Evolutionary conservation across 1,140 invertebrate species (phyloP).

Genomic region (Medauroidea extradentata): DNA sequence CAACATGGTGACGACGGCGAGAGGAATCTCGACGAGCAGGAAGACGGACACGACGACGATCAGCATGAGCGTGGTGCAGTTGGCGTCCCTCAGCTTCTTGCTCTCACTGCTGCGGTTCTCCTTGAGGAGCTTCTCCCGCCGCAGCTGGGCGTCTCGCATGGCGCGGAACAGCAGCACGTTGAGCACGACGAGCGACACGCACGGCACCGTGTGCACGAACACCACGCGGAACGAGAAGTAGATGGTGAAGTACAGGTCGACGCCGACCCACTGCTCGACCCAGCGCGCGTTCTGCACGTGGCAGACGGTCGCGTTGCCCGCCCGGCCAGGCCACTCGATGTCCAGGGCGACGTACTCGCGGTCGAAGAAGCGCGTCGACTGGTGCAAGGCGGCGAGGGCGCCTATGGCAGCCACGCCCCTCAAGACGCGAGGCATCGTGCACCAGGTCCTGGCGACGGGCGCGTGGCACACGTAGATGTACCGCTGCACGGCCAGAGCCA

Average conservation of each 20-base stretch:
- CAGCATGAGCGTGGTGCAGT: constrained; percentile 91
- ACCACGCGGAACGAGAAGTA: constrained; percentile 85
- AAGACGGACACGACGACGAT: constrained; percentile 94
- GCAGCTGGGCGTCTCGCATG: constrained; percentile 73
- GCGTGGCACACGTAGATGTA: constrained; percentile 92
- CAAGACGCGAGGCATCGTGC: constrained; percentile 77
- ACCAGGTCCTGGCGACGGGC: constrained; percentile 76
- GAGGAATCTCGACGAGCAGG: constrained; percentile 83
- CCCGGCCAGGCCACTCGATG: constrained; percentile 58
- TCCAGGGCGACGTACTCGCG: constrained; percentile 48
- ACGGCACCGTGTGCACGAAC: constrained; percentile 87
- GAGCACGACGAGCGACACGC: constrained; percentile 80
- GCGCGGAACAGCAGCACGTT: constrained; percentile 84
- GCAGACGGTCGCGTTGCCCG: constrained; percentile 46
- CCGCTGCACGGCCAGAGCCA: constrained; percentile 80
- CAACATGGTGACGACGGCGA: constrained; percentile 80
- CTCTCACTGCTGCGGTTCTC: constrained; percentile 82
- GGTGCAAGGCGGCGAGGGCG: constrained; percentile 69
- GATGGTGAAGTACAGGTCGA: constrained; percentile 69
- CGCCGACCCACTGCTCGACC: constrained; percentile 57
- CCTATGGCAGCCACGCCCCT: constrained; percentile 72
- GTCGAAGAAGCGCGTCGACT: constrained; percentile 75
- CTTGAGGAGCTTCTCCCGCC: constrained; percentile 73
- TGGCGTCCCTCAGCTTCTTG: constrained; percentile 76
- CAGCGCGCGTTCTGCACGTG: constrained; percentile 55